Conservation (phyloP, 2,888 invertebrate genomes). For the Orchestes rusci region DNA sequence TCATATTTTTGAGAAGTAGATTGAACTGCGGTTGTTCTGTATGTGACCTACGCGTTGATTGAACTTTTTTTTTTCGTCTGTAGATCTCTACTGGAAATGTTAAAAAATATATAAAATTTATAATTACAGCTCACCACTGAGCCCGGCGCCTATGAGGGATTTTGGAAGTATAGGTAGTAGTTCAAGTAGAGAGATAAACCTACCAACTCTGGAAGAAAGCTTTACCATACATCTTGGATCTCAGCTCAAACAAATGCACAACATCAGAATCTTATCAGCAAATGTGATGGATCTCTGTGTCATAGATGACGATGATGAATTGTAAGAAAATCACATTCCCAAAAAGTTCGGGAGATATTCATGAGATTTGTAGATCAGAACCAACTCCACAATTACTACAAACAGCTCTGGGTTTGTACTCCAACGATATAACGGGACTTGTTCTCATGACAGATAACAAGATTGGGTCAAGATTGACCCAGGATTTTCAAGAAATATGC, state of each 20-base stretch:
- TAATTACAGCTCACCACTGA: constrained; percentile 45
- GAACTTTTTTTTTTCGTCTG: too few species aligned
- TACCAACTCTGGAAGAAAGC: constrained; percentile 71
- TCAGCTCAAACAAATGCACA: constrained; percentile 98
- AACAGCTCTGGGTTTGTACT: constrained; percentile 90
- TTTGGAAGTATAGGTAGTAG: constrained; percentile 20
- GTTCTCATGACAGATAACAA: constrained; percentile 70
- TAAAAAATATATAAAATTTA: too few species aligned
- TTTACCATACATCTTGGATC: constrained; percentile 97
- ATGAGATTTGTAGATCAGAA: constrained; percentile 43
- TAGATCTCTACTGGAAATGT: too few species aligned
- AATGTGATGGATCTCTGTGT: constrained; percentile 76
- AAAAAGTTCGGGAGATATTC: neutral
- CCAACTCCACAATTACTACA: constrained; percentile 76
- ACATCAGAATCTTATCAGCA: constrained; percentile 83
- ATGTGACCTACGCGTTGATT: too few species aligned
- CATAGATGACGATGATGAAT: constrained; percentile 39
- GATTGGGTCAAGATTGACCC: constrained; percentile 40
- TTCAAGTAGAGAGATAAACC: constrained; percentile 28
- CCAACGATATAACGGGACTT: constrained; percentile 79
- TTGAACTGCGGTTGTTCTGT: too few species aligned
- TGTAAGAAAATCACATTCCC: constrained; percentile 26
- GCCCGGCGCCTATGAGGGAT: constrained; percentile 35
- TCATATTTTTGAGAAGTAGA: too few species aligned
- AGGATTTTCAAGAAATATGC: constrained; percentile 62